Base-by-base conservation (phyloP, 2,113 vertebrate species). In the Stigmatopora nigra region DNA sequence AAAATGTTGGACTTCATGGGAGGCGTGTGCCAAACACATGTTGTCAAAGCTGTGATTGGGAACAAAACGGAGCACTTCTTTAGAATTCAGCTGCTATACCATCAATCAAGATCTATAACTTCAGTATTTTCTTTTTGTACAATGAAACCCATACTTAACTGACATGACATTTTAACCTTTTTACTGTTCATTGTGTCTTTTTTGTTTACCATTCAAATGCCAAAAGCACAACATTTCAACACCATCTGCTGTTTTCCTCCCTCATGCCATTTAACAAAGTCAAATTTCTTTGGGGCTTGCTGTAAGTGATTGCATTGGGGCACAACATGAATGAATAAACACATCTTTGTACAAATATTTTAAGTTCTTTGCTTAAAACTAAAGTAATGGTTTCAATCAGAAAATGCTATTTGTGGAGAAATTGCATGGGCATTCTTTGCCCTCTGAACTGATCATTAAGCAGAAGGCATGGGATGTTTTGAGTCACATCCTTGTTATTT, bases 311-410 rank as follows among this genome's bases (percentile, higher is more conserved):
- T 51, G 59, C 80, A 60, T 76, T 67, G 53, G 16, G 15, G 82
- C 72, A 73, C 78, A 71, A 77, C 58, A 66, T 72, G 72, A 69
- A 77, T 74, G 81, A 80, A 65, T 79, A 82, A 71, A 82, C 65
- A 75, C 76, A 71, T 79, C 71, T 63, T 88, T 89, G 83, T 86
- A 85, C 75, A 75, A 78, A 69, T 82, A 77, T 86, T 81, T 84
- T 87, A 87, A 83, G 84, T 80, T 87, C 84, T 82, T 82, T 88
- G 85, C 79, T 86, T 82, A 79, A 84, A 71, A 90, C 89, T 89
- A 90, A 85, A 89, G 82, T 61, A 78, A 78, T 75, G 78, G 79
- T 88, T 86, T 86, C 67, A 77, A 72, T 78, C 12, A 10, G 46
- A 8, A 51, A 41, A 41, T 41, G 38, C 69, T 67, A 74, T 71